These are phyloP conservation scores for Drosophila obscura DNA, from an alignment of 1,140 invertebrate species.

Conservation along the genomic window DNA sequence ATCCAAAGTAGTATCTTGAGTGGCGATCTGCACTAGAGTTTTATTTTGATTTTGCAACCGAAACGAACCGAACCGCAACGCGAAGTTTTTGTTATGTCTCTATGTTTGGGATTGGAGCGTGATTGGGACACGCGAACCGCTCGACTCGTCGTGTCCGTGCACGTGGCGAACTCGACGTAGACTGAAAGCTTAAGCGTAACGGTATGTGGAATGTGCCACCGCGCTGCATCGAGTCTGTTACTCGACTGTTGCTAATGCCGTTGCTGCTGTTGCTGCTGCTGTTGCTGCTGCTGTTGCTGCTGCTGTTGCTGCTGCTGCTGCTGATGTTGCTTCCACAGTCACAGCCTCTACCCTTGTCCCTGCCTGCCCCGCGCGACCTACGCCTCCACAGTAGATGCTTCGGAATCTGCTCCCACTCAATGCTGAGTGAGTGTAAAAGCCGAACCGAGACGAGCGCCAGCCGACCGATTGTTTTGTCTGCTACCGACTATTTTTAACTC, in stretches of 20 bases:
- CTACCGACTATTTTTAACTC: conserved; percentile 25
- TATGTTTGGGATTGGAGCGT: no score
- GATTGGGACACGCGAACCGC: no score
- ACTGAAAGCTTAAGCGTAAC: conserved; percentile 44
- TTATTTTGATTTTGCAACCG: background rate
- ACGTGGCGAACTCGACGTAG: conserved; percentile 73
- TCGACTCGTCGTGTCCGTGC: conserved; percentile 58
- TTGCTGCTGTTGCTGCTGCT: conserved; percentile 34
- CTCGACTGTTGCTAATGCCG: conserved; percentile 55
- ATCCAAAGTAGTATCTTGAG: background rate
- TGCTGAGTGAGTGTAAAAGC: conserved; percentile 29
- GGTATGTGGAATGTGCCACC: conserved; percentile 48
- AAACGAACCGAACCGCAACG: conserved; percentile 3
- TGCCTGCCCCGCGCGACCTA: no score
- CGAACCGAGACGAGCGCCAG: conserved; percentile 19
- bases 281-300: conserved; percentile 32
- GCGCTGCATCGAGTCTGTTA: conserved; percentile 64
- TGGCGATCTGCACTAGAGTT: conserved; percentile 1
- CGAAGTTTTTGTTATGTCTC: conserved; percentile 20
- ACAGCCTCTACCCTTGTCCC: no score
- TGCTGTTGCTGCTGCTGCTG: conserved; percentile 5
- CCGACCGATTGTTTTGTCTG: conserved; percentile 13
- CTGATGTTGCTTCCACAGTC: background rate
- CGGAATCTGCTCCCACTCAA: conserved; percentile 23
- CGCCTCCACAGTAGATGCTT: no score